Evolutionary conservation across 2,888 invertebrate genomes (phyloP).

Genomic region (Rhabditophanes sp.): DNA sequence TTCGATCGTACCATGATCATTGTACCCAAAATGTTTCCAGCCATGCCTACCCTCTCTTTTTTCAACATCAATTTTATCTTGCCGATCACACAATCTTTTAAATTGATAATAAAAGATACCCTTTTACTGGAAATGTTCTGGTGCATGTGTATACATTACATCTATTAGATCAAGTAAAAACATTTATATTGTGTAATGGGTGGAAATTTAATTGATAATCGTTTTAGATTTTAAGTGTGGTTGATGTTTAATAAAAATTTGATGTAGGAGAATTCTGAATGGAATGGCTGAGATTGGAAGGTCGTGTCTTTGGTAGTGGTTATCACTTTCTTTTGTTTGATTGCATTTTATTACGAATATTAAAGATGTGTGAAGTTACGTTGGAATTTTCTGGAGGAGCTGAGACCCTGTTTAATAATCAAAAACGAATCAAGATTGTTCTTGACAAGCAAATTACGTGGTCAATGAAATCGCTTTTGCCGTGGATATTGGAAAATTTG

Average conservation of each 20-base stretch:
- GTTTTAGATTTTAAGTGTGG: too few relatives aligned
- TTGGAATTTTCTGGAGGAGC: conserved; percentile 25
- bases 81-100: not conserved
- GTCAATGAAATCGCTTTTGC: conserved; percentile 9
- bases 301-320: too few relatives aligned
- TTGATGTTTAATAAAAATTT: too few relatives aligned
- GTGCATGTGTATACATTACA: not conserved
- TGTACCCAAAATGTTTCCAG: too few relatives aligned
- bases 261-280: too few relatives aligned
- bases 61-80: not conserved
- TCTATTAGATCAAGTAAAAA: too few relatives aligned
- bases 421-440: conserved; percentile 16
- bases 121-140: not conserved
- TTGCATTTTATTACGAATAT: not conserved
- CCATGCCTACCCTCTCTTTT: too few relatives aligned
- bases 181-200: too few relatives aligned
- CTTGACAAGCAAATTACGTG: not conserved
- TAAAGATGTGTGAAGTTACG: conserved; percentile 1
- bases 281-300: too few relatives aligned
- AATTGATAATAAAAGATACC: not conserved
- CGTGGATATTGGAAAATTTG: conserved; percentile 15
- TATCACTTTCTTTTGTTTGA: not conserved
- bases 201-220: too few relatives aligned
- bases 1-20: too few relatives aligned
- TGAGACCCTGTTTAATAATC: conserved; percentile 21